A percentile compares a stretch with the other conserved stretches of the same genome.
These are phyloP conservation scores for Muntiacus reevesi DNA, from an alignment of 2,113 vertebrate species.

Conservation along the genomic window DNA sequence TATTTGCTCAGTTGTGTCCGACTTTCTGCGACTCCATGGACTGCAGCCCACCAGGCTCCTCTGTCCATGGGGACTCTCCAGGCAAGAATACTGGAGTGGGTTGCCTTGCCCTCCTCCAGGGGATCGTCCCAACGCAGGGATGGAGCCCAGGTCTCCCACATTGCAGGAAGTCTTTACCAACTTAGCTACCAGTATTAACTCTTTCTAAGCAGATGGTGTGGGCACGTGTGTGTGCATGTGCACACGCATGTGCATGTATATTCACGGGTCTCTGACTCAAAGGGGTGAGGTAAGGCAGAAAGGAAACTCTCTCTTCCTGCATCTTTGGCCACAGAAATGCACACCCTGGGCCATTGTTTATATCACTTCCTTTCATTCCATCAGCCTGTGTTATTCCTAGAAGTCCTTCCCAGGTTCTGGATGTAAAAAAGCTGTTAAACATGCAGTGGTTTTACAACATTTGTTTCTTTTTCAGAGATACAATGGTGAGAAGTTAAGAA, in stretches of 20 bases:
- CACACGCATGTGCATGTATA: accelerated
- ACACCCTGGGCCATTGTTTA: background rate
- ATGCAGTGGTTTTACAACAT: background rate
- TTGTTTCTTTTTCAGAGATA: background rate
- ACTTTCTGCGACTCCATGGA: too few species aligned
- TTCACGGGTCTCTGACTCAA: background rate
- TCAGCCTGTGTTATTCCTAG: background rate
- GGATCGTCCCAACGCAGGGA: too few species aligned
- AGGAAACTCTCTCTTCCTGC: background rate
- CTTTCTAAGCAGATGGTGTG: background rate
- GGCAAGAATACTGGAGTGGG: too few species aligned
- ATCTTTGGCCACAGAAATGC: background rate
- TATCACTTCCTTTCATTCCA: background rate
- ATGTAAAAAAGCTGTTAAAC: background rate
- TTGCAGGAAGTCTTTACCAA: too few species aligned
- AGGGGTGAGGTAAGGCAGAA: background rate
- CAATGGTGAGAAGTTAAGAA: background rate
- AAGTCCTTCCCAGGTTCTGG: background rate
- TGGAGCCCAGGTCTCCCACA: too few species aligned
- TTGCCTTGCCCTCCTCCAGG: too few species aligned
- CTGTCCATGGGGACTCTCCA: too few species aligned
- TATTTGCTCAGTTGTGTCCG: too few species aligned
- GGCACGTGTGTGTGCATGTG: accelerated
- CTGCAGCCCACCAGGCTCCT: too few species aligned
- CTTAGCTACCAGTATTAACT: background rate